Conservation (phyloP, 92 coral and sea anemone genomes). For the Actinostola sp. region DNA sequence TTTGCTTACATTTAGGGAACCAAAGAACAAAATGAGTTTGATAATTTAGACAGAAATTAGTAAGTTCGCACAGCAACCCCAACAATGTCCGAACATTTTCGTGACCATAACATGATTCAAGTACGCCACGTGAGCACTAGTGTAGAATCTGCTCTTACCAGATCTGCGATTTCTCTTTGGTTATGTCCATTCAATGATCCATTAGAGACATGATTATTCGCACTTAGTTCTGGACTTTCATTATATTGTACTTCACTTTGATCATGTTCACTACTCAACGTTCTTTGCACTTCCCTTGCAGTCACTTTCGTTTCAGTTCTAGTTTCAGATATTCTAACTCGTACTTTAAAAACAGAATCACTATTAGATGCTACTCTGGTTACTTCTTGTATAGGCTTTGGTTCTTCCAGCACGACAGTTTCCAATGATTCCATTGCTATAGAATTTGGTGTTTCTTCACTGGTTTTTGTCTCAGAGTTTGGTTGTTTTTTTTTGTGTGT, state of each 20-base stretch:
- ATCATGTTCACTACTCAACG: conserved; percentile 19
- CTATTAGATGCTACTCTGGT: conserved; percentile 6
- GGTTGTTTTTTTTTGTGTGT: too few relatives aligned
- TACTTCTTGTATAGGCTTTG: conserved; percentile 34
- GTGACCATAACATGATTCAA: too few relatives aligned
- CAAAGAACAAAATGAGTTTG: too few relatives aligned
- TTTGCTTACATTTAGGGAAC: too few relatives aligned
- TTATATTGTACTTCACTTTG: conserved; percentile 7
- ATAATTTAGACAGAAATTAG: too few relatives aligned
- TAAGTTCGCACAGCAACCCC: too few relatives aligned
- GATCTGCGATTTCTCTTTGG: conserved; percentile 26
- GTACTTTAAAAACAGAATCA: conserved; percentile 40
- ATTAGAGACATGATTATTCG: conserved; percentile 8
- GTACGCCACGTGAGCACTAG: not conserved
- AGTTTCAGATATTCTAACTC: conserved; percentile 37
- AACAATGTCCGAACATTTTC: too few relatives aligned
- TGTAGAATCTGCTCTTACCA: conserved; percentile 20
- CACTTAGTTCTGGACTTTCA: not conserved
- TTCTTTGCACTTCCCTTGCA: conserved; percentile 29
- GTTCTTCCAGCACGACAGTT: conserved; percentile 5
- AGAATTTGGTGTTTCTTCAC: conserved; percentile 1
- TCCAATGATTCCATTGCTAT: conserved; percentile 10
- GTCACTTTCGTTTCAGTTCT: conserved; percentile 20
- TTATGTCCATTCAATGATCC: conserved; percentile 23
- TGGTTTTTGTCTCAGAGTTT: not conserved